Percentiles rank a stretch among this genome's conserved stretches.
Conservation (phyloP, 2,113 vertebrate genomes). For the Clinocottus analis region DNA sequence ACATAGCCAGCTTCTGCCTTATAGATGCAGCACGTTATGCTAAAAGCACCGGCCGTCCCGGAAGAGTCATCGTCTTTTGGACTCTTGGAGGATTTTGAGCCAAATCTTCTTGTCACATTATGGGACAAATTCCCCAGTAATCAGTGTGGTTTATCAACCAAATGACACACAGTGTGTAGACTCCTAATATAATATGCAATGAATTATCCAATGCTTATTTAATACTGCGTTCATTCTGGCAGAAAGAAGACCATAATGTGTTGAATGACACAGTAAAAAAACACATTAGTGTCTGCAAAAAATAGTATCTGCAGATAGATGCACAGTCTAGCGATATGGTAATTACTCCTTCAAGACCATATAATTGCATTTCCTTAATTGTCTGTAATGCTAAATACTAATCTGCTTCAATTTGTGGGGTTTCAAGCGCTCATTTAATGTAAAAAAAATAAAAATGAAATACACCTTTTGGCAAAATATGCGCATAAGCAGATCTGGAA, state of each 20-base stretch:
- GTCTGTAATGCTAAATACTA: conserved; percentile 6
- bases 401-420: too few species aligned
- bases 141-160: background rate
- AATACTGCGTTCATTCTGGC: background rate
- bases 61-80: background rate
- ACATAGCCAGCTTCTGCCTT: background rate
- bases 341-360: conserved; percentile 9
- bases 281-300: background rate
- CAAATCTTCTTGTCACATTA: background rate
- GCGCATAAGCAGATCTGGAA: conserved; percentile 6
- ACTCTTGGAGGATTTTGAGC: background rate
- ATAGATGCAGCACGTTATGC: background rate
- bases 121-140: background rate
- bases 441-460: background rate
- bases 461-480: conserved; percentile 12
- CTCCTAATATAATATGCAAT: background rate
- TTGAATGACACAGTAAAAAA: background rate
- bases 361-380: conserved; percentile 29
- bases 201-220: background rate
- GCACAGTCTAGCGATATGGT: conserved; percentile 6
- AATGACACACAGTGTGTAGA: background rate
- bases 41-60: background rate
- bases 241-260: background rate
- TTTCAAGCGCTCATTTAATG: too few species aligned
- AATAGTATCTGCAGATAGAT: background rate